These are phyloP conservation scores for Toxotes chatareus DNA, from an alignment of 2,113 vertebrate species.

Conservation along the genomic window DNA sequence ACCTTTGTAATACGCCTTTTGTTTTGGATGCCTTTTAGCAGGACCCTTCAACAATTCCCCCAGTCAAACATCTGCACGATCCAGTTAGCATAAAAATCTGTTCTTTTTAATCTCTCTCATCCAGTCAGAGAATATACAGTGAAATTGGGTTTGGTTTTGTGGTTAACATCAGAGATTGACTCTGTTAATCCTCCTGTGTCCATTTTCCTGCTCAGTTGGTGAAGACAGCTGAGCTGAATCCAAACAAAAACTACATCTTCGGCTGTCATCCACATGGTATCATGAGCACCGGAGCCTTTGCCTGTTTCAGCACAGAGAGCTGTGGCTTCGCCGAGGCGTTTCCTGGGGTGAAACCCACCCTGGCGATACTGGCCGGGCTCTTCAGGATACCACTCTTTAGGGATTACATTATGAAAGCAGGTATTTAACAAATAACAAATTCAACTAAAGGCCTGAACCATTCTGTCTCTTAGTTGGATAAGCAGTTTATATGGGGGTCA, in stretches of 20 bases:
- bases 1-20: background rate
- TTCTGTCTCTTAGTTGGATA: background rate
- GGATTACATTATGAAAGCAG: slow-evolving; percentile 82
- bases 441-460: background rate
- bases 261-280: slow-evolving; percentile 88
- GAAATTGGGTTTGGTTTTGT: background rate
- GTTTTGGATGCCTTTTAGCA: slow-evolving; percentile 20
- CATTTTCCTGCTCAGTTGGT: slow-evolving; percentile 79
- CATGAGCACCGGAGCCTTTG: slow-evolving; percentile 75
- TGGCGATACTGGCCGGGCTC: slow-evolving; percentile 69
- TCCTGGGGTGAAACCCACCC: slow-evolving; percentile 75
- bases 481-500: slow-evolving; percentile 1
- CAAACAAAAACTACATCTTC: slow-evolving; percentile 85
- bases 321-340: slow-evolving; percentile 76
- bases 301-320: slow-evolving; percentile 81
- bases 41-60: too few relatives aligned
- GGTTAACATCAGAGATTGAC: background rate
- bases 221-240: slow-evolving; percentile 84
- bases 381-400: slow-evolving; percentile 83
- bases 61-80: too few relatives aligned
- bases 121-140: background rate
- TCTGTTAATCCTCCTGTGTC: background rate
- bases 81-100: background rate
- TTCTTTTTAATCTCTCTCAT: slow-evolving; percentile 9
- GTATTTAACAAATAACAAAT: slow-evolving; percentile 60